A percentile compares a stretch with the other conserved stretches of the same genome.
phyloP scores from a whole-genome alignment of 2,797 vertebrate species.

The Clamator glandarius region DNA sequence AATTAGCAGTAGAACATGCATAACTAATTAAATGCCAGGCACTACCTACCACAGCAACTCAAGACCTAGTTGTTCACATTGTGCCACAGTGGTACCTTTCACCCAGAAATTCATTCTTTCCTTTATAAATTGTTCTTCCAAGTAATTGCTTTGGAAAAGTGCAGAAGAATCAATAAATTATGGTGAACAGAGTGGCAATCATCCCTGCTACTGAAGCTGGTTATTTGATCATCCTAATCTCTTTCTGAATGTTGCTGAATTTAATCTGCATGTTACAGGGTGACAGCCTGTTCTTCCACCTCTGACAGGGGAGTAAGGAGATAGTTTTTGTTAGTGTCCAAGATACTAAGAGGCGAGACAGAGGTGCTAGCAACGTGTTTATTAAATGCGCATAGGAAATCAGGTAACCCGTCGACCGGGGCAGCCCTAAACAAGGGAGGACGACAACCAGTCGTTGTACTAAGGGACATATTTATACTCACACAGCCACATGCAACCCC shows the following conservation, averaged over 20 bases:
- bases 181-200: not conserved
- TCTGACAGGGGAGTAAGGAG: not conserved
- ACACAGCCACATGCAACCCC: too few relatives aligned
- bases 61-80: not conserved
- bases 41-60: not conserved
- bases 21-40: not conserved
- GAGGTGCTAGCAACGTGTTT: too few relatives aligned
- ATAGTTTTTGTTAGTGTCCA: too few relatives aligned
- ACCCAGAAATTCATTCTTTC: not conserved
- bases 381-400: too few relatives aligned
- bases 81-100: not conserved
- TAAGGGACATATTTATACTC: too few relatives aligned
- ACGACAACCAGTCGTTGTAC: too few relatives aligned
- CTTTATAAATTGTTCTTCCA: not conserved
- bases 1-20: not conserved
- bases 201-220: not conserved
- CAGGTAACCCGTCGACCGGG: too few relatives aligned
- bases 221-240: not conserved
- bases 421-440: too few relatives aligned
- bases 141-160: not conserved
- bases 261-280: not conserved
- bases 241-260: not conserved
- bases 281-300: not conserved
- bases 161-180: not conserved
- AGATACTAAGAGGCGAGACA: too few relatives aligned